These are phyloP conservation scores for Cassiopea andromeda DNA, from an alignment of 30 jellyfish, hydroid and myxozoan species.

Conservation along the genomic window DNA sequence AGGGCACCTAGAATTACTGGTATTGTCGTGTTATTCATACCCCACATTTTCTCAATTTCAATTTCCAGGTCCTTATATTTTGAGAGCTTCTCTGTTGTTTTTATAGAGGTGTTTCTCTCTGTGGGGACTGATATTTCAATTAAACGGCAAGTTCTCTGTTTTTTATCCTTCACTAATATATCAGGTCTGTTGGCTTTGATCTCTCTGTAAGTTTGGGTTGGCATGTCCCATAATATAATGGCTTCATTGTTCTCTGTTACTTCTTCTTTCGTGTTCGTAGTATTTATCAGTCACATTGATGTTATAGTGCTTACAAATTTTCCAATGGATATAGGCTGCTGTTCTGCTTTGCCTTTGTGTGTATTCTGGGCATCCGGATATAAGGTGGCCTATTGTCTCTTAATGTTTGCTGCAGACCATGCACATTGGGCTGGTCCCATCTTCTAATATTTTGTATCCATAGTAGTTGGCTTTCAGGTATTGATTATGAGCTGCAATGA, in stretches of 20 bases:
- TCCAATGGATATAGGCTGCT: no score
- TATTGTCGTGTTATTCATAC: background rate
- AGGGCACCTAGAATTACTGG: slow-evolving; percentile 4
- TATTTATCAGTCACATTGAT: background rate
- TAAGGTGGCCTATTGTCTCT: background rate
- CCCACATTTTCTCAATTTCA: slow-evolving; percentile 6
- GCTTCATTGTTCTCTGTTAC: background rate
- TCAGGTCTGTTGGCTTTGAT: slow-evolving; percentile 35
- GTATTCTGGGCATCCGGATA: background rate
- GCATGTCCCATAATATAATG: slow-evolving; percentile 10
- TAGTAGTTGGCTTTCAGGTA: background rate
- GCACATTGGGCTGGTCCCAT: background rate
- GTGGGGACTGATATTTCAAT: slow-evolving; percentile 20
- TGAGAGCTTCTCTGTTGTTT: slow-evolving; percentile 6
- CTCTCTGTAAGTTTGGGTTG: slow-evolving; percentile 17
- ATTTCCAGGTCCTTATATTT: slow-evolving; percentile 35
- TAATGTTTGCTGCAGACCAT: background rate
- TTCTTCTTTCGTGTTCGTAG: background rate
- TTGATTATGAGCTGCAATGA: background rate
- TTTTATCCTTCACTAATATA: slow-evolving; percentile 18
- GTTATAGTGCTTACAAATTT: background rate
- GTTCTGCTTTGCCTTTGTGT: background rate
- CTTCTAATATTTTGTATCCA: no score
- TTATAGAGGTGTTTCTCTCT: background rate
- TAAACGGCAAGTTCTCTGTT: background rate